phyloP scores from a whole-genome alignment of 23 tunicate species.

The Ciona savignyi region DNA sequence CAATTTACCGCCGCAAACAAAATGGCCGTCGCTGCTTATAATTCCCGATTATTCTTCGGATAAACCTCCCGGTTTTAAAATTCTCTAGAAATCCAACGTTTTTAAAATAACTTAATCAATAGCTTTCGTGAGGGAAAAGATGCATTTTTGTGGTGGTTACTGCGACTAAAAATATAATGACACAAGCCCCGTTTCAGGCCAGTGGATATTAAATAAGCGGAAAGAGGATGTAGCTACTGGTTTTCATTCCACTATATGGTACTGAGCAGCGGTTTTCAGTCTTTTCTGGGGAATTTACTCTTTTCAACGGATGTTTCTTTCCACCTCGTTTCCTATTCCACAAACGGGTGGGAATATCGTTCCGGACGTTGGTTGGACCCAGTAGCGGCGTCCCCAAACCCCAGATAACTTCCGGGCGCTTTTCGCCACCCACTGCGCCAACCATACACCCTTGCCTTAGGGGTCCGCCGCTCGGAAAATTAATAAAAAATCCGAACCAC shows the following conservation, averaged over 20 bases:
- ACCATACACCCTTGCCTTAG: neutral
- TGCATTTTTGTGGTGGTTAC: too few relatives aligned
- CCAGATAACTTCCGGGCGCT: neutral
- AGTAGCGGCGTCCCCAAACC: neutral
- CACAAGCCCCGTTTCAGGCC: neutral
- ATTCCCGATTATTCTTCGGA: too few relatives aligned
- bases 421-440: neutral
- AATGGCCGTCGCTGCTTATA: too few relatives aligned
- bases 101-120: too few relatives aligned
- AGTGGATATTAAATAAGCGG: constrained; percentile 14
- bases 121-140: too few relatives aligned
- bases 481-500: neutral
- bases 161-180: too few relatives aligned
- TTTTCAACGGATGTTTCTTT: neutral
- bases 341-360: neutral
- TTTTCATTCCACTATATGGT: too few relatives aligned
- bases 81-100: too few relatives aligned
- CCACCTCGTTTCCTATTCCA: neutral
- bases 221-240: constrained; percentile 7
- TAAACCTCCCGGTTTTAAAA: too few relatives aligned
- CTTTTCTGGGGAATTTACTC: too few relatives aligned
- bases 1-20: too few relatives aligned
- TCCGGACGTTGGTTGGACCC: neutral
- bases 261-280: too few relatives aligned
- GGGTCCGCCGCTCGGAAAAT: neutral